phyloP scores from a whole-genome alignment of 2,113 vertebrate species.

The Bos taurus region DNA sequence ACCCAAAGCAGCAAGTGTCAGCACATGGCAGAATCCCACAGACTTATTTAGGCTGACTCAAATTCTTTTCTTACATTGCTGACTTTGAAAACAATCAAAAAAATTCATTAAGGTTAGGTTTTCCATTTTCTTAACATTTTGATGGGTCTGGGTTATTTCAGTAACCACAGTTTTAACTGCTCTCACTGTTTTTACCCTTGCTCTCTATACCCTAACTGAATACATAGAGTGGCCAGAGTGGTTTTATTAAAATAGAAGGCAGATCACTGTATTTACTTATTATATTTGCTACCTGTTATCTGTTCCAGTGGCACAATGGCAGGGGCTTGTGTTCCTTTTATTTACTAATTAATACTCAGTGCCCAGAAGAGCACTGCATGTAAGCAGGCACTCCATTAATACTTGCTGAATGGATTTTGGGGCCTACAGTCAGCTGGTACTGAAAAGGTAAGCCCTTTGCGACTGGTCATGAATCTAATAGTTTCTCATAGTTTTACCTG shows the following conservation, averaged over 20 bases:
- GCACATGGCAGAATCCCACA: background rate
- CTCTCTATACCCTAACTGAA: background rate
- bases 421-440: background rate
- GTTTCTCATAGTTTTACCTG: background rate
- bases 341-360: background rate
- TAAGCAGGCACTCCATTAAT: background rate
- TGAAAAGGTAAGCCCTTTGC: background rate
- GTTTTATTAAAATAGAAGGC: background rate
- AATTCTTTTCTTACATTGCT: conserved; percentile 3
- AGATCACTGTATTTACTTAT: background rate
- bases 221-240: background rate
- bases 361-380: background rate
- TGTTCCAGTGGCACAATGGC: background rate
- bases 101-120: background rate
- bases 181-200: background rate
- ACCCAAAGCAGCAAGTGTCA: background rate
- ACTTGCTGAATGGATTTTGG: background rate
- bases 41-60: background rate
- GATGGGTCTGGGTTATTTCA: background rate
- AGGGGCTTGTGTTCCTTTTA: background rate
- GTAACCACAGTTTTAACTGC: background rate
- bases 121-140: background rate
- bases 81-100: background rate
- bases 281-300: background rate
- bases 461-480: background rate